Conservation (phyloP, 2,888 invertebrate genomes). For the Netelia fuscicornis region DNA sequence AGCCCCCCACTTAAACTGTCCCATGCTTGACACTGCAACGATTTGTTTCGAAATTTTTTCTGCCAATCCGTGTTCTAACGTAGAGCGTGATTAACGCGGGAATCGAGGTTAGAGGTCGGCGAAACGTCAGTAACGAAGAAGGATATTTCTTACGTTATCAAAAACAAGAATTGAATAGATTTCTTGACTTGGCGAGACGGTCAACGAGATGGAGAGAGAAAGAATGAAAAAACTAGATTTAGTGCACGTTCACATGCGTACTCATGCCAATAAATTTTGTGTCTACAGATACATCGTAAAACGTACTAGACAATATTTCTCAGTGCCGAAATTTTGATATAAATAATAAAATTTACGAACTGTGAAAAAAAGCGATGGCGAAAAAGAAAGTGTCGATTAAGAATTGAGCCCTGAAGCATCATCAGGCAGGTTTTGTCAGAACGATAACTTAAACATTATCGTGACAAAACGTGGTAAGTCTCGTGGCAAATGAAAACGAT, state of each 20-base stretch:
- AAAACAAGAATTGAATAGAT: not conserved
- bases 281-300: constrained; percentile 32
- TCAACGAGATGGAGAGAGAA: not conserved
- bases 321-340: not conserved
- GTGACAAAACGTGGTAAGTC: not conserved
- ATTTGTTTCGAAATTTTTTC: not conserved
- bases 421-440: constrained; percentile 7
- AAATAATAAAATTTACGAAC: constrained; percentile 18
- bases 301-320: not conserved
- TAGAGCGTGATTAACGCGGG: too few relatives aligned
- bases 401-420: constrained; percentile 39
- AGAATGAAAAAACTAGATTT: constrained; percentile 2
- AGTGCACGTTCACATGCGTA: constrained; percentile 1
- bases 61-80: not conserved
- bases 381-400: constrained; percentile 61
- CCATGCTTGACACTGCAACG: not conserved
- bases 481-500: constrained; percentile 52
- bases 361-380: constrained; percentile 45
- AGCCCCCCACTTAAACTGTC: not conserved
- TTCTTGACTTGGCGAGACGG: not conserved
- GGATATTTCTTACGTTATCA: not conserved
- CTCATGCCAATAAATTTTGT: constrained; percentile 1
- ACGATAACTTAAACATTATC: constrained; percentile 19
- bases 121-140: not conserved
- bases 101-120: not conserved